These are phyloP conservation scores for Clarias gariepinus DNA, from an alignment of 2,113 vertebrate species.

Conservation along the genomic window DNA sequence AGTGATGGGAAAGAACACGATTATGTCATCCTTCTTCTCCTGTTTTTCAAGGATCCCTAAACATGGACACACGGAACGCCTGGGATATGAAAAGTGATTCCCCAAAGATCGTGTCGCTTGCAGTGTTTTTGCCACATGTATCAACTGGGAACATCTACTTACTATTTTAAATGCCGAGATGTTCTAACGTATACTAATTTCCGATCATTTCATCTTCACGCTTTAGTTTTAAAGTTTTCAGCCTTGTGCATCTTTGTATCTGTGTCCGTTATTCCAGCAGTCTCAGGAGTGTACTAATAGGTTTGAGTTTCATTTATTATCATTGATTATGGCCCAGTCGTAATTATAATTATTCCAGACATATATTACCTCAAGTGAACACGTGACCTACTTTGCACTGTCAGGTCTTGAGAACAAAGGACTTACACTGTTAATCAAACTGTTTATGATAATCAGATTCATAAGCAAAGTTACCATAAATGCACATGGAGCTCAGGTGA, in stretches of 20 bases:
- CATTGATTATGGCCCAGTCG: background rate
- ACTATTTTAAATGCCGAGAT: background rate
- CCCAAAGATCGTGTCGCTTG: background rate
- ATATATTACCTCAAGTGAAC: constrained; percentile 17
- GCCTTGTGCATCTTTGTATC: background rate
- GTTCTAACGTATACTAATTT: background rate
- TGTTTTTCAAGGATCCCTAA: constrained; percentile 21
- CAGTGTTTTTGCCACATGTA: constrained; percentile 14
- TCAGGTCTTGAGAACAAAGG: background rate
- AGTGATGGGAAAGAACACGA: constrained; percentile 19
- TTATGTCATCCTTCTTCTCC: constrained; percentile 1
- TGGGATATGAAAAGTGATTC: constrained; percentile 11
- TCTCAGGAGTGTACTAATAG: background rate
- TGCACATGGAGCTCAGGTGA: constrained; percentile 6
- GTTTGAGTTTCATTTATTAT: background rate
- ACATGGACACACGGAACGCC: constrained; percentile 2
- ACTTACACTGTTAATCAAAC: constrained; percentile 25
- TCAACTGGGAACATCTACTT: background rate
- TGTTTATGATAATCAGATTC: constrained; percentile 25
- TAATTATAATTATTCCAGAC: background rate
- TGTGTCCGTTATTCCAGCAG: background rate
- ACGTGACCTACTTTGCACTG: constrained; percentile 25
- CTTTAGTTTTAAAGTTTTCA: background rate
- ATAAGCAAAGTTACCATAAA: constrained; percentile 13
- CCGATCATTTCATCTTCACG: background rate